Conservation (phyloP, 64 coral and sea anemone genomes). For the Catalaphyllia jardinei region DNA sequence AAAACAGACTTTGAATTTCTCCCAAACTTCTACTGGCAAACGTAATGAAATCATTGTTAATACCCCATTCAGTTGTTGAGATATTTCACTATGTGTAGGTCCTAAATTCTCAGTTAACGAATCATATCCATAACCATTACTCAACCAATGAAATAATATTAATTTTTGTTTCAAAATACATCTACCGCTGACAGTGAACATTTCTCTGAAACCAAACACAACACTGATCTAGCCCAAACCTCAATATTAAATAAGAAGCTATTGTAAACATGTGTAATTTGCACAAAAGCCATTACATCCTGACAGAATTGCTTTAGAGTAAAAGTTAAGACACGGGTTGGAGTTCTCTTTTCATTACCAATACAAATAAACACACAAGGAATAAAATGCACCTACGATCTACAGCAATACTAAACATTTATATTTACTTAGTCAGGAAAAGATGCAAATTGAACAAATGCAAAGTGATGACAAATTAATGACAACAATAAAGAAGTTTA, state of each 20-base stretch:
- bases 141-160: no score
- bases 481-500: neutral
- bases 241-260: neutral
- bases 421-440: neutral
- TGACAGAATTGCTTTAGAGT: neutral
- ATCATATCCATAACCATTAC: no score
- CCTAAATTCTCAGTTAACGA: no score
- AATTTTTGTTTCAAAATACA: neutral
- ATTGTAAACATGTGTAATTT: neutral
- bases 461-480: neutral
- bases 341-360: neutral
- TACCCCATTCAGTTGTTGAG: no score
- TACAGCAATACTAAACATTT: neutral
- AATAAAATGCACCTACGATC: neutral
- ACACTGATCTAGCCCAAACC: neutral
- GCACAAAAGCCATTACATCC: neutral
- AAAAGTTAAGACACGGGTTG: neutral
- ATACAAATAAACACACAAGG: neutral
- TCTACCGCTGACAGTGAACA: neutral
- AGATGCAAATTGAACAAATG: neutral
- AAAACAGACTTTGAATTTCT: no score
- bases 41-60: no score
- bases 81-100: no score
- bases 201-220: neutral
- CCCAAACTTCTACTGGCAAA: no score